Base-by-base conservation (phyloP, 2,113 vertebrate genomes). In the Nibea albiflora region DNA sequence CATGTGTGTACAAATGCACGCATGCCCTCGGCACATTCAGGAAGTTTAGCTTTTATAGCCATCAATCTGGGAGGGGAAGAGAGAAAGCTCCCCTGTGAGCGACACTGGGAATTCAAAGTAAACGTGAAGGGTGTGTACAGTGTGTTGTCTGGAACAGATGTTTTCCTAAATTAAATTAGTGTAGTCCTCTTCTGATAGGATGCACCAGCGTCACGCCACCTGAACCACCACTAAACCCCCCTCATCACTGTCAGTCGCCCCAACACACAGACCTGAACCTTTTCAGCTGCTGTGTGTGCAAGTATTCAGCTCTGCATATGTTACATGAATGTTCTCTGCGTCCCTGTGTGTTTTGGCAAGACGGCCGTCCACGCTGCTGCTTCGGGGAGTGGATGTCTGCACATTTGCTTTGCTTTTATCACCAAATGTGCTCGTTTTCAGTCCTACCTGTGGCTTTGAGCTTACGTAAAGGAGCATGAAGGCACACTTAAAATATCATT, bases 161-260 rank as follows among this genome's bases (percentile, higher is more conserved):
- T 78, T 81, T 58, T 70, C 60, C 31, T 75, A 64, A 88, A 88
- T 81, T 70, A 24, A 89, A 53, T 73, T 64, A 76, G 39, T 61
- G 65, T 42, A 61, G 67, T 88, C 62, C 9, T 81, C 62, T 24
- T 83, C 64, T 85, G 81, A 85, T 84, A 85, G 75, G 85, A 82
- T 79, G 77, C 74, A 49, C 67, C 61, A 35, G 80, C 31, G 66
- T 92, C 89, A 88, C 87, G n/a, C 90, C 89, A 89, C 84, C 76
- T 47, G 16, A 52, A 26, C 64, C 74, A 62, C 76, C 4, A 4
- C 22, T 42, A 24, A n/a, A 20, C 19, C 17, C 54, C 17, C 58
- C 26, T 15, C 17, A 2, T 5, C 14, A 0, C 61, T 47, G 49
- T 24, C 56, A 14, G 28, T 65, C 65, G 67, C 50, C 66, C 74